Evolutionary conservation across 53 echinoderm and acorn worm species (phyloP).

Genomic region (Holothuria scabra): DNA sequence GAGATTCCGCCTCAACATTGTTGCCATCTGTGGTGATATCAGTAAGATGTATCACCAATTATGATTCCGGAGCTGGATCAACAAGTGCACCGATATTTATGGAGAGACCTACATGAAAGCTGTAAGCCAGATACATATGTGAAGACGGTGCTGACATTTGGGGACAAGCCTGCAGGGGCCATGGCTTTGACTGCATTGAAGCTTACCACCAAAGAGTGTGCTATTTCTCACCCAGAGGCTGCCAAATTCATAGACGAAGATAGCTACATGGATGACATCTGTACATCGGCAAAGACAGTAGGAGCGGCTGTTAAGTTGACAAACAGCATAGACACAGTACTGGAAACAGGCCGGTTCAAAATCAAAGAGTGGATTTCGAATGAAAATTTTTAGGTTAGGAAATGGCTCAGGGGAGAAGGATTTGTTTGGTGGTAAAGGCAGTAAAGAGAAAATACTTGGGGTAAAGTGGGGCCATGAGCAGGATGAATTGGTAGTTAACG

Average conservation of each 20-base stretch:
- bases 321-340: background rate
- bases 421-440: background rate
- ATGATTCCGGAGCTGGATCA: constrained; percentile 21
- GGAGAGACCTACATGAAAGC: constrained; percentile 13
- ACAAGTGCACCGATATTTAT: constrained; percentile 19
- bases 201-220: constrained; percentile 6
- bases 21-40: constrained; percentile 51
- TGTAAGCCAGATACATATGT: background rate
- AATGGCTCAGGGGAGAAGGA: background rate
- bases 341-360: constrained; percentile 43
- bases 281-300: constrained; percentile 24
- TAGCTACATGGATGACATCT: constrained; percentile 49
- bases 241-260: constrained; percentile 8
- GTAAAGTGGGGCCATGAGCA: constrained; percentile 20
- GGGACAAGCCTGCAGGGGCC: constrained; percentile 13
- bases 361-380: constrained; percentile 51
- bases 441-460: constrained; percentile 44
- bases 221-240: background rate
- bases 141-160: constrained; percentile 26
- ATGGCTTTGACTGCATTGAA: constrained; percentile 19
- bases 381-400: background rate
- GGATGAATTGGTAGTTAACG: constrained; percentile 31
- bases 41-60: constrained; percentile 50
- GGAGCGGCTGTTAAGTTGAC: constrained; percentile 20
- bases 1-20: constrained; percentile 30